A percentile compares a stretch with the other conserved stretches of the same genome.
These are phyloP conservation scores for Drosophila prosaltans DNA, from an alignment of 1,140 invertebrate genomes.

Conservation along the genomic window DNA sequence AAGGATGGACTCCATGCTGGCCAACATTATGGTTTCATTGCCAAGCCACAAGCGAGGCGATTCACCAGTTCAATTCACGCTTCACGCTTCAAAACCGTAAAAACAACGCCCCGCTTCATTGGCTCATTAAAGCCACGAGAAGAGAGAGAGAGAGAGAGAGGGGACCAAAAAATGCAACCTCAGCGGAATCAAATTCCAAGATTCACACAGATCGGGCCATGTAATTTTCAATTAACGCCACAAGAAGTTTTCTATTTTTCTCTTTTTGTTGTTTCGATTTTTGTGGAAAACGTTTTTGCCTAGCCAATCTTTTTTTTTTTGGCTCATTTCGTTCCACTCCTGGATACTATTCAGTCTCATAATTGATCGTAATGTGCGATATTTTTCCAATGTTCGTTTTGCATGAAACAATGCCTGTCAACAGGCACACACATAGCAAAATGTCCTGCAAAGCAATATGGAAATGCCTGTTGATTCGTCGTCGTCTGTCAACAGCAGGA, in stretches of 20 bases:
- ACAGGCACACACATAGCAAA: conserved; percentile 33
- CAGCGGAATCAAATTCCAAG: conserved; percentile 62
- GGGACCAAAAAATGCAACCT: conserved; percentile 8
- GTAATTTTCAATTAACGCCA: conserved; percentile 80
- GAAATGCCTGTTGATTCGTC: conserved; percentile 19
- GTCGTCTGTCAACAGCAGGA: conserved; percentile 52
- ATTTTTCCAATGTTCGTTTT: conserved; percentile 34
- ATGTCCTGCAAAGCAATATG: conserved; percentile 13
- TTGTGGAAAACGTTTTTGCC: conserved; percentile 16
- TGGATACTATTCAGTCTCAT: conserved; percentile 74
- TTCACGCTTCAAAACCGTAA: conserved; percentile 53
- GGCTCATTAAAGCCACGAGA: conserved; percentile 19
- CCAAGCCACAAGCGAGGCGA: conserved; percentile 71
- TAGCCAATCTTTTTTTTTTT: conserved; percentile 26
- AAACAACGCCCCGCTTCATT: conserved; percentile 50
- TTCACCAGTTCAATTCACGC: conserved; percentile 29
- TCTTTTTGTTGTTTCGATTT: conserved; percentile 11
- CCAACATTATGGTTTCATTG: conserved; percentile 79
- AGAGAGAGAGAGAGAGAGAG: background rate
- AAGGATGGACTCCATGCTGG: conserved; percentile 59
- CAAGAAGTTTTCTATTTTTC: conserved; percentile 50
- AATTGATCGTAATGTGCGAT: conserved; percentile 81
- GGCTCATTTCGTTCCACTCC: conserved; percentile 63
- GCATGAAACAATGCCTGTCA: conserved; percentile 50
- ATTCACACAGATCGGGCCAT: conserved; percentile 69